Base-by-base conservation (phyloP, 2,113 vertebrate species). In the Ursus arctos region DNA sequence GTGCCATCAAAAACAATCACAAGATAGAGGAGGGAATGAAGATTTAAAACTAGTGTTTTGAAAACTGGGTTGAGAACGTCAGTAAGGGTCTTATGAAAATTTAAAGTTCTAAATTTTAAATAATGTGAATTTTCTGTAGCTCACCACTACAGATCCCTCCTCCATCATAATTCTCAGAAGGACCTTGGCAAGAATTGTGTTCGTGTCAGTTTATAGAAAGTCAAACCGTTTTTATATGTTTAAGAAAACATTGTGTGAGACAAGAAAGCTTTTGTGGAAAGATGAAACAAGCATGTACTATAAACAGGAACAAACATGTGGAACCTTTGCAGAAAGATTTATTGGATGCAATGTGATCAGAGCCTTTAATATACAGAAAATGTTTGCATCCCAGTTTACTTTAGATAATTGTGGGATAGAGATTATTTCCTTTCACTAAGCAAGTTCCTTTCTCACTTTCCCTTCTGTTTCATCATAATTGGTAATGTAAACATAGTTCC, bases 241-340 rank as follows among this genome's bases (percentile, higher is more conserved):
- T 97, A 96, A 96, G 88, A 94, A 97, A 98, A 96, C 84, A 83
- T 86, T 97, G 67, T 94, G 72, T 93, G 96, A 97, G 72, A 96
- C 63, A 92, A 94, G 79, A 95, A 97, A 91, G 90, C 18, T 92
- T 96, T 95, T 92, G 84, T 95, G 81, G 87, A 87, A 98, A 98
- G 88, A 97, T 98, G 95, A 97, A 96, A 95, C 97, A 97, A 83
- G 90, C 55, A 53, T 51, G 33, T 86, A 31, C 10, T 97, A 92
- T 97, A 97, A 97, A 97, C 94, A 98, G 97, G 96, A 97, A 96
- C 81, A 97, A 98, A 96, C 76, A 93, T 10, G 65, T 47, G 18
- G 65, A 88, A 85, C 72, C 95, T 85, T 88, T 95, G 59, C 76
- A 49, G 85, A 79, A 97, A 98, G 97, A 97, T 97, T 98, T 97